phyloP scores from a whole-genome alignment of 2,797 vertebrate species.

The Ispidina picta region DNA sequence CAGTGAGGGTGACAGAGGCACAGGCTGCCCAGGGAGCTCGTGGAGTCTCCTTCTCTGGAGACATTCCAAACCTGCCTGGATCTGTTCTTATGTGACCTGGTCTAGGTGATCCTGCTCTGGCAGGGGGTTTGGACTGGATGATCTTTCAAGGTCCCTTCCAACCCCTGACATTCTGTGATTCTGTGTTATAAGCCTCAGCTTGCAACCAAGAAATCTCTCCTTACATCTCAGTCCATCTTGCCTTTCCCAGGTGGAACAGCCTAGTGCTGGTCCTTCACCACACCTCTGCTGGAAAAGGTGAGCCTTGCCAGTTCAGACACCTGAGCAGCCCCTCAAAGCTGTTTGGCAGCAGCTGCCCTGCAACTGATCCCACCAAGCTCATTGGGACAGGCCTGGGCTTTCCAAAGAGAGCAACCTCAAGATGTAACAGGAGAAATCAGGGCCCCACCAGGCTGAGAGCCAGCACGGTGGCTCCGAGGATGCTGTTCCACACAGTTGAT shows the following conservation, averaged over 20 bases:
- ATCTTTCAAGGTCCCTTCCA: no score
- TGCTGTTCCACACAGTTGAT: not conserved
- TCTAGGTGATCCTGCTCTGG: no score
- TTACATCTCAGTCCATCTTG: not conserved
- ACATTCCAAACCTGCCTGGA: no score
- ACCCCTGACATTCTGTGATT: no score
- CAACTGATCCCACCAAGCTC: not conserved
- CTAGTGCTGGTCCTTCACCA: not conserved
- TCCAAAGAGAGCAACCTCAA: constrained; percentile 13
- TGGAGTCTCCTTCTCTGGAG: no score
- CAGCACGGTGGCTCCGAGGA: constrained; percentile 20
- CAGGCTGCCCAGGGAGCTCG: no score
- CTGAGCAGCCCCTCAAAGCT: not conserved
- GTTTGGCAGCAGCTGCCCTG: not conserved
- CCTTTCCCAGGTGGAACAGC: not conserved
- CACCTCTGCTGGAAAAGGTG: not conserved
- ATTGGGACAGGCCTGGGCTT: not conserved
- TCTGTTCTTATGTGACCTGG: no score
- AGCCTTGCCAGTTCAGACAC: not conserved
- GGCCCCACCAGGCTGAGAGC: constrained; percentile 9
- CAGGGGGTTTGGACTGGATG: no score
- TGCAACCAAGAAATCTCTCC: not conserved
- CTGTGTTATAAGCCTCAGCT: not conserved
- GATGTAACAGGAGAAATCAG: constrained; percentile 51
- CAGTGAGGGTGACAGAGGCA: no score